These are phyloP conservation scores for Brachionus rubens DNA, from an alignment of 1,140 invertebrate species.

Conservation along the genomic window DNA sequence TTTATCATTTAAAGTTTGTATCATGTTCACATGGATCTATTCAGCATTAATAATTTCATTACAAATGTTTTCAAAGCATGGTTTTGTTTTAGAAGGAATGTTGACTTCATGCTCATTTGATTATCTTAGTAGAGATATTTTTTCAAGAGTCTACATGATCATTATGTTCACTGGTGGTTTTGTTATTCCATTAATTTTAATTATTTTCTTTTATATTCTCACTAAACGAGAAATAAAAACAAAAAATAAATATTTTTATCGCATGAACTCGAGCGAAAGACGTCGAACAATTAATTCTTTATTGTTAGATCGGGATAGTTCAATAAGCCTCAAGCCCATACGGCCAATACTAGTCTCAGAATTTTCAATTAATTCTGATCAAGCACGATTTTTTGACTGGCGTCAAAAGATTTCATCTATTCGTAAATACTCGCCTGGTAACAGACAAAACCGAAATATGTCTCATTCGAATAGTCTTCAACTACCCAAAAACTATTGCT, in stretches of 20 bases:
- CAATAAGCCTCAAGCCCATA: too few species aligned
- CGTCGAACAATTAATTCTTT: not conserved
- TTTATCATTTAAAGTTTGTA: not conserved
- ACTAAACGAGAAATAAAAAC: slow-evolving; percentile 11
- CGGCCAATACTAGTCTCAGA: too few species aligned
- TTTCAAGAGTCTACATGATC: not conserved
- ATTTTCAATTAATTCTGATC: not conserved
- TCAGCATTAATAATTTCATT: not conserved
- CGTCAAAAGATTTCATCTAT: not conserved
- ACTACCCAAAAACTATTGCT: not conserved
- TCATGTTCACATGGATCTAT: slow-evolving; percentile 31
- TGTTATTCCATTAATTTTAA: slow-evolving; percentile 1
- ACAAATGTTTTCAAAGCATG: slow-evolving; percentile 14
- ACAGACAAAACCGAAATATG: not conserved
- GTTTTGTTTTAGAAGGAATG: slow-evolving; percentile 46
- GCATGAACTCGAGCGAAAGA: slow-evolving; percentile 11
- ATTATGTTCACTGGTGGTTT: slow-evolving; percentile 29
- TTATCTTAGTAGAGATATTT: not conserved
- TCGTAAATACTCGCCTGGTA: not conserved
- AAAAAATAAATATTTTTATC: slow-evolving; percentile 32
- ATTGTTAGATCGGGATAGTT: not conserved
- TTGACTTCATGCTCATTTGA: slow-evolving; percentile 41
- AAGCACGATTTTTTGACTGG: not conserved
- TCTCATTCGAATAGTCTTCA: not conserved
- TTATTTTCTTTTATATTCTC: not conserved